A percentile compares a stretch with the other conserved stretches of the same genome.
phyloP scores from a whole-genome alignment of 2,888 invertebrate species.

The Macrosoma leucophasiata region DNA sequence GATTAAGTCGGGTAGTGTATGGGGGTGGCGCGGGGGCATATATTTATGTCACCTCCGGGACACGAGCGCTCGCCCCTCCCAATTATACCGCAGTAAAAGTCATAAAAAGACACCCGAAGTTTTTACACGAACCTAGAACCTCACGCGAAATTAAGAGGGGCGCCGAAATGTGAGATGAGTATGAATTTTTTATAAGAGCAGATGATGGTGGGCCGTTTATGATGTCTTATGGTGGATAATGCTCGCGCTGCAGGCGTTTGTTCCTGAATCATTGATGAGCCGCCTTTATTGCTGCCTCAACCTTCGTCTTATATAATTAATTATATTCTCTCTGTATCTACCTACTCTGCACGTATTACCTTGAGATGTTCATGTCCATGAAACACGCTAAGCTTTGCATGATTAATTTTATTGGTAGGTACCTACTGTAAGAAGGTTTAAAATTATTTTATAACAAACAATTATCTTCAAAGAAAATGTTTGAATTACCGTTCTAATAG shows the following conservation, averaged over 20 bases:
- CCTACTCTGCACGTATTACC: too few species aligned
- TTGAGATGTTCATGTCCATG: too few species aligned
- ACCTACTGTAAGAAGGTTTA: too few species aligned
- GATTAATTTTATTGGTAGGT: too few species aligned
- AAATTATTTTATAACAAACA: too few species aligned
- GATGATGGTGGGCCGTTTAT: conserved; percentile 75
- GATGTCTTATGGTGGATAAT: conserved; percentile 74
- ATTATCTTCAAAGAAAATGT: too few species aligned
- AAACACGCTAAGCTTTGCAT: too few species aligned
- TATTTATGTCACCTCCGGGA: conserved; percentile 76
- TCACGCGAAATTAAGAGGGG: conserved; percentile 76
- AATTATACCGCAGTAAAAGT: conserved; percentile 77
- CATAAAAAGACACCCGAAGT: conserved; percentile 77
- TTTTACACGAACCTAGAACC: conserved; percentile 74
- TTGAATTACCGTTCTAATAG: too few species aligned
- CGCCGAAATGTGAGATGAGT: conserved; percentile 75
- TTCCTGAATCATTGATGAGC: conserved; percentile 68
- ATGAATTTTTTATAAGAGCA: conserved; percentile 75
- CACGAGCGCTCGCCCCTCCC: conserved; percentile 70
- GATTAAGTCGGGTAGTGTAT: conserved; percentile 65
- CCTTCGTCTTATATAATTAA: conserved; percentile 62
- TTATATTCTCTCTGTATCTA: conserved; percentile 35
- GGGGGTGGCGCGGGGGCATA: conserved; percentile 56
- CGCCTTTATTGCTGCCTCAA: conserved; percentile 58
- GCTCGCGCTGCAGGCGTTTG: conserved; percentile 65